Conservation (phyloP, 2,888 invertebrate genomes). For the Drosophila kanekoi region DNA sequence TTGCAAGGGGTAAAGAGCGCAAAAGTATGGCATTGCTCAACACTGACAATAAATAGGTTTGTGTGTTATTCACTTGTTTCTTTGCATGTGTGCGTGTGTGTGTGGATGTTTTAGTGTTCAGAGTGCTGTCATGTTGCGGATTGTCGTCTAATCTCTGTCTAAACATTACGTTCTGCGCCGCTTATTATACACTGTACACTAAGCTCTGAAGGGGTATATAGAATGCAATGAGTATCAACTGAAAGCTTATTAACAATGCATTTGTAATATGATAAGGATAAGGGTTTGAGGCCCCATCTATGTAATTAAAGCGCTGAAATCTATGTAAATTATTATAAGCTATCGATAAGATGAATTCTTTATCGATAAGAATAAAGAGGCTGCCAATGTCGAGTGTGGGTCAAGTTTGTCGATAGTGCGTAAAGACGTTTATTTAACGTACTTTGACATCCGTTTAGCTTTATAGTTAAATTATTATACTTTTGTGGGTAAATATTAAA, state of each 20-base stretch:
- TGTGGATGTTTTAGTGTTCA: conserved; percentile 18
- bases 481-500: too few species aligned
- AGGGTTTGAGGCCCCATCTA: too few species aligned
- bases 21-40: conserved; percentile 34
- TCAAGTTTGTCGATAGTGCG: too few species aligned
- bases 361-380: too few species aligned
- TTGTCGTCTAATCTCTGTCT: conserved; percentile 68
- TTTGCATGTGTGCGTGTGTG: conserved; percentile 12
- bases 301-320: too few species aligned
- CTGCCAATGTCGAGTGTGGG: too few species aligned
- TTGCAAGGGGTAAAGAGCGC: conserved; percentile 57
- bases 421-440: too few species aligned
- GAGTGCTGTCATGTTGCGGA: conserved; percentile 50
- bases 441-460: too few species aligned
- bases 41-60: conserved; percentile 42
- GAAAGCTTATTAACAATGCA: neutral
- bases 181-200: conserved; percentile 35
- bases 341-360: too few species aligned
- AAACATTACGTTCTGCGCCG: conserved; percentile 59
- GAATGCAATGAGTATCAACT: conserved; percentile 7
- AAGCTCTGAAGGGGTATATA: neutral
- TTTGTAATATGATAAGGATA: too few species aligned
- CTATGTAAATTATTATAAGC: too few species aligned
- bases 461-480: too few species aligned
- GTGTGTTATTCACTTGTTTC: conserved; percentile 20